These are phyloP conservation scores for Ceratoteleas bidentatus DNA, from an alignment of 1,140 invertebrate genomes.

Conservation along the genomic window DNA sequence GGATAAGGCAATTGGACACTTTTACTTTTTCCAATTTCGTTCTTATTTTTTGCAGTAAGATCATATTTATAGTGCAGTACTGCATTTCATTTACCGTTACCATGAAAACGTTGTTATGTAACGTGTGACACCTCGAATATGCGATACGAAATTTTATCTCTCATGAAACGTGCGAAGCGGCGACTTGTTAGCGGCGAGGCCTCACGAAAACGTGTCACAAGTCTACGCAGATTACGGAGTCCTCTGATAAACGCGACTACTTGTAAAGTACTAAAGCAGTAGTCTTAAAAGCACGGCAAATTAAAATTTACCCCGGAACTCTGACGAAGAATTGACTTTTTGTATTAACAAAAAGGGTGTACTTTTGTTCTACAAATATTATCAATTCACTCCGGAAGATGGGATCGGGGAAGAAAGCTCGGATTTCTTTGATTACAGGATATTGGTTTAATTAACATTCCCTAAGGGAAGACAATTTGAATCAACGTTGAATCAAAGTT, in stretches of 20 bases:
- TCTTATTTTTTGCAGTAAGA: no score
- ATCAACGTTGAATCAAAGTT: no score
- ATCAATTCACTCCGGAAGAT: conserved; percentile 35
- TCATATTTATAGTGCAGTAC: background rate
- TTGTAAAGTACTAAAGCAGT: conserved; percentile 21
- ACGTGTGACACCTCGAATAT: background rate
- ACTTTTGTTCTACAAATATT: conserved; percentile 39
- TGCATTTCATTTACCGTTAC: conserved; percentile 13
- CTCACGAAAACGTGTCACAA: conserved; percentile 9
- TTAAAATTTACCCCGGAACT: conserved; percentile 28
- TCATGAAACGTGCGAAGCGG: conserved; percentile 1
- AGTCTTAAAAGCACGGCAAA: conserved; percentile 20
- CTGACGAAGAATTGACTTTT: conserved; percentile 21
- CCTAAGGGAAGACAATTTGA: no score
- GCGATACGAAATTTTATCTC: conserved; percentile 15
- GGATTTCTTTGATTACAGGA: no score
- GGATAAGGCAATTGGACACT: no score
- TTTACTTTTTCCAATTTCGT: no score
- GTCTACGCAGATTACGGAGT: conserved; percentile 23
- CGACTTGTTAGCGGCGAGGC: conserved; percentile 2
- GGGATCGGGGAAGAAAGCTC: no score
- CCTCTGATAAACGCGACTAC: conserved; percentile 19
- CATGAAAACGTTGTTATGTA: conserved; percentile 17
- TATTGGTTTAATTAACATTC: no score
- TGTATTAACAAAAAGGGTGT: background rate